Evolutionary conservation across 1,140 invertebrate genomes (phyloP).

Genomic region (Leguminivora glycinivorella): DNA sequence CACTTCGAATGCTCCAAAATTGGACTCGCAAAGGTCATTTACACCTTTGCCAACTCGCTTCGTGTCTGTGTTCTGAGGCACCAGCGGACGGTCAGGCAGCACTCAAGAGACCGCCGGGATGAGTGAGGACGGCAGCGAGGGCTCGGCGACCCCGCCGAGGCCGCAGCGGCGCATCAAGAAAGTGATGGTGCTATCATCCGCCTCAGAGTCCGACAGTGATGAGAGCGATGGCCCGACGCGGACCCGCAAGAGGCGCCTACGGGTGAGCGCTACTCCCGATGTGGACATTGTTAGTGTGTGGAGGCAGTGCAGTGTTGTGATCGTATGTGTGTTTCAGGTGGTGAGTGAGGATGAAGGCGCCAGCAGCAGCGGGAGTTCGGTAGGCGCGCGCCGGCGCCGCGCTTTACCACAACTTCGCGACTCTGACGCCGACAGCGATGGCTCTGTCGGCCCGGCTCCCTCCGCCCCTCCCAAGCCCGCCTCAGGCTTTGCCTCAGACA

Average conservation of each 20-base stretch:
- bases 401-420: slow-evolving; percentile 59
- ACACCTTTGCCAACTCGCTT: slow-evolving; percentile 71
- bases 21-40: slow-evolving; percentile 65
- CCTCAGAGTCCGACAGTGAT: slow-evolving; percentile 66
- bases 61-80: slow-evolving; percentile 65
- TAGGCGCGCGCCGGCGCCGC: slow-evolving; percentile 49
- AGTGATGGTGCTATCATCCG: slow-evolving; percentile 56
- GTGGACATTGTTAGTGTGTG: not conserved
- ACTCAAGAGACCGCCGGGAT: slow-evolving; percentile 40
- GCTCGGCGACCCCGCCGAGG: slow-evolving; percentile 54
- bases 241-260: slow-evolving; percentile 66
- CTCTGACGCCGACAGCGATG: slow-evolving; percentile 70
- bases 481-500: slow-evolving; percentile 80
- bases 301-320: slow-evolving; percentile 23
- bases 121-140: slow-evolving; percentile 69
- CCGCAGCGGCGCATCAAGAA: slow-evolving; percentile 55
- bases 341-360: slow-evolving; percentile 62
- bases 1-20: slow-evolving; percentile 47
- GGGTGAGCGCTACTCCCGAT: slow-evolving; percentile 51
- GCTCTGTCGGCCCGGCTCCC: slow-evolving; percentile 43
- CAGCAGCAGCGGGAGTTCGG: slow-evolving; percentile 57
- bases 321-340: slow-evolving; percentile 52
- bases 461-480: slow-evolving; percentile 36
- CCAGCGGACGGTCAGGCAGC: not conserved
- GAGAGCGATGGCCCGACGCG: slow-evolving; percentile 51